Evolutionary conservation across 2,797 vertebrate genomes (phyloP).

Genomic region (Glyptemys insculpta): DNA sequence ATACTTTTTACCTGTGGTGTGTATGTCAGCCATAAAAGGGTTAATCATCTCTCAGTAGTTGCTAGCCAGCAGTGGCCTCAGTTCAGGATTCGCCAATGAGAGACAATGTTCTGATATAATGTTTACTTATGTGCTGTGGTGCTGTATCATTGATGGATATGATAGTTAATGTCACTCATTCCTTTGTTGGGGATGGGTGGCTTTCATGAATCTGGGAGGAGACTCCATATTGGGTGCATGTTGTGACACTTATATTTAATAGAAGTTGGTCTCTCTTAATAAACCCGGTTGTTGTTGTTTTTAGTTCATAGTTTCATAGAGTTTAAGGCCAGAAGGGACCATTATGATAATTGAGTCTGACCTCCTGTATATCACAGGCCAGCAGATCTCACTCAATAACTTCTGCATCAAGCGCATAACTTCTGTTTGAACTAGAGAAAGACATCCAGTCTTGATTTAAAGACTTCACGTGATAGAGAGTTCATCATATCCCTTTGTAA

Average conservation of each 20-base stretch:
- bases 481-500: not conserved
- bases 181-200: not conserved
- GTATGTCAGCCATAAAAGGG: not conserved
- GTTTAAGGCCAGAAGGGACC: not conserved
- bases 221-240: not conserved
- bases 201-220: not conserved
- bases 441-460: not conserved
- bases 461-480: not conserved
- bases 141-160: not conserved
- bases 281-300: not conserved
- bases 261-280: not conserved
- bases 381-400: not conserved
- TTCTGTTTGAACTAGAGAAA: not conserved
- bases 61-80: not conserved
- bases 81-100: not conserved
- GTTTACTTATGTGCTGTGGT: not conserved
- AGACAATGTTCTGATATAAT: not conserved
- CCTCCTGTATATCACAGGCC: not conserved
- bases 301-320: not conserved
- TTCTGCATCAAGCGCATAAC: not conserved
- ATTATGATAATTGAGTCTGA: not conserved
- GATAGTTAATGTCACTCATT: not conserved
- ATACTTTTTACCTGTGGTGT: not conserved
- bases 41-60: not conserved
- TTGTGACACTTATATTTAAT: not conserved